Evolutionary conservation across 2,113 vertebrate species (phyloP).

Genomic region (Lanius ludovicianus): DNA sequence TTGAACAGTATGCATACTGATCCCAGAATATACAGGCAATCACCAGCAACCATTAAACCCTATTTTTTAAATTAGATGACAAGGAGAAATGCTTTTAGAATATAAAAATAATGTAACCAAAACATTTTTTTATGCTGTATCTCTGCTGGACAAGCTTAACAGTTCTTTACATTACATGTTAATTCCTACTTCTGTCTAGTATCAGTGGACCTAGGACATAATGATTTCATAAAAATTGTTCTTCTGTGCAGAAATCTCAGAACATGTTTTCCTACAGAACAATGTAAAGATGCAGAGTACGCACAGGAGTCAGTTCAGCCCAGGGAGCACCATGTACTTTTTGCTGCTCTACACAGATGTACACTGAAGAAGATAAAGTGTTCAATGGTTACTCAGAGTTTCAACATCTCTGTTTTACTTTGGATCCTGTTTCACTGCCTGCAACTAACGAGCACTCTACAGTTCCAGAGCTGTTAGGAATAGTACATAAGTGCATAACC

Average conservation of each 20-base stretch:
- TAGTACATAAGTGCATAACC: neutral
- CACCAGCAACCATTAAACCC: neutral
- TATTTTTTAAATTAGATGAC: conserved; percentile 15
- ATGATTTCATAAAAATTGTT: neutral
- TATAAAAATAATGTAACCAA: neutral
- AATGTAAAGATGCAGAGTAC: neutral
- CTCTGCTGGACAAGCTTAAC: neutral
- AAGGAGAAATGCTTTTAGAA: neutral
- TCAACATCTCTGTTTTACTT: neutral
- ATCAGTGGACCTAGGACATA: neutral
- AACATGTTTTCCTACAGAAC: neutral
- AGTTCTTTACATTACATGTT: neutral
- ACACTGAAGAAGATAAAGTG: neutral
- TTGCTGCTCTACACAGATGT: neutral
- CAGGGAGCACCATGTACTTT: neutral
- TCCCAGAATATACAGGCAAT: conserved; percentile 42
- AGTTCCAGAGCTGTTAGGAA: neutral
- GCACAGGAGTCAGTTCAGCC: neutral
- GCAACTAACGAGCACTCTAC: neutral
- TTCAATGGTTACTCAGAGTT: neutral
- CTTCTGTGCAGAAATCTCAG: neutral
- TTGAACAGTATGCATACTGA: neutral
- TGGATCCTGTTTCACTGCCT: neutral
- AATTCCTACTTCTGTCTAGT: neutral
- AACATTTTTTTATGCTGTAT: neutral